These are phyloP conservation scores for Lingula anatina DNA, from an alignment of 2,888 invertebrate species.

Conservation along the genomic window DNA sequence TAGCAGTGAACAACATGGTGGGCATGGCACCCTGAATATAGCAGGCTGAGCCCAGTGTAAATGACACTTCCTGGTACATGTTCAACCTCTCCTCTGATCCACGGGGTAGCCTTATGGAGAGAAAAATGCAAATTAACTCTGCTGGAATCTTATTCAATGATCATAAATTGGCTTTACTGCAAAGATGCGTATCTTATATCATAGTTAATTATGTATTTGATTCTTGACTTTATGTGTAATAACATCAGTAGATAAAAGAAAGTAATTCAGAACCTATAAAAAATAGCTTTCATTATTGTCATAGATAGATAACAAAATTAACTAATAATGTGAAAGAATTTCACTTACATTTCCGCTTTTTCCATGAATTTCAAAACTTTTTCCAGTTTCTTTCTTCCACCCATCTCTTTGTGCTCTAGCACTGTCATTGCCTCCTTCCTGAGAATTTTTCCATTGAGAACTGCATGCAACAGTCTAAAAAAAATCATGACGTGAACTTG, in stretches of 20 bases:
- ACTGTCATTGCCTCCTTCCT: conserved; percentile 20
- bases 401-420: conserved; percentile 22
- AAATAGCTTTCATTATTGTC: too few relatives aligned
- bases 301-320: too few relatives aligned
- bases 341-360: conserved; percentile 19
- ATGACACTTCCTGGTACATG: conserved; percentile 22
- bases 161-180: too few relatives aligned
- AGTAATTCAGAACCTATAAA: too few relatives aligned
- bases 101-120: conserved; percentile 18
- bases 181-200: too few relatives aligned
- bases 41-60: conserved; percentile 31
- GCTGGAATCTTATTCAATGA: too few relatives aligned
- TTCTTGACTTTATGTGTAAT: too few relatives aligned
- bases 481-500: too few relatives aligned
- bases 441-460: conserved; percentile 30
- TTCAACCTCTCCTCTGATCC: conserved; percentile 25
- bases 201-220: too few relatives aligned
- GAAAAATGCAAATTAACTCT: too few relatives aligned
- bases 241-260: too few relatives aligned
- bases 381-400: conserved; percentile 25
- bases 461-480: conserved; percentile 32
- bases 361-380: conserved; percentile 18
- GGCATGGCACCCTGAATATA: conserved; percentile 38
- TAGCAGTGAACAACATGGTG: conserved; percentile 30
- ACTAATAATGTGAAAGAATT: too few relatives aligned